These are phyloP conservation scores for Drosophila ironensis DNA, from an alignment of 1,140 invertebrate genomes.

Conservation along the genomic window DNA sequence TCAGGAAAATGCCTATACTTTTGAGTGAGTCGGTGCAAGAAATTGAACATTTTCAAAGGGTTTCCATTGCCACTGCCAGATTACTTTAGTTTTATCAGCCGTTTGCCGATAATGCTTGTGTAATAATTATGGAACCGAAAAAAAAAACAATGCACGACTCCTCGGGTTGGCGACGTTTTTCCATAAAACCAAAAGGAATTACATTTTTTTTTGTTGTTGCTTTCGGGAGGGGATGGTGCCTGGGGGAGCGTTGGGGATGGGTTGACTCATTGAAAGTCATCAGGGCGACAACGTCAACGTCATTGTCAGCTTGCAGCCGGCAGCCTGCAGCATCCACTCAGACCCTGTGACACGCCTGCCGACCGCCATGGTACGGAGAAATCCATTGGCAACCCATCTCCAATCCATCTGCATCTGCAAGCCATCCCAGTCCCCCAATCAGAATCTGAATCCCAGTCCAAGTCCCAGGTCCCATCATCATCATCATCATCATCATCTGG, in stretches of 20 bases:
- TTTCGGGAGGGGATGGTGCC: neutral
- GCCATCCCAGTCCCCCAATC: neutral
- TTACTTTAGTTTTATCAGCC: constrained; percentile 53
- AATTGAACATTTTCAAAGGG: neutral
- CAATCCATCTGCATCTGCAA: constrained; percentile 6
- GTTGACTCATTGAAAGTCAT: constrained; percentile 67
- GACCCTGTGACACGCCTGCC: neutral
- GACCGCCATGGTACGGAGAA: neutral
- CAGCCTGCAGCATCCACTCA: constrained; percentile 15
- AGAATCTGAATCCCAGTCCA: neutral
- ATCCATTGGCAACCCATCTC: constrained; percentile 32
- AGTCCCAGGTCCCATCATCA: constrained; percentile 7
- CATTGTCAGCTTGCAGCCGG: constrained; percentile 56
- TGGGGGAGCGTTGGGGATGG: neutral
- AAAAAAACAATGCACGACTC: constrained; percentile 3
- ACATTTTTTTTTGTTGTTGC: no score
- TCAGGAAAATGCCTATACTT: no score
- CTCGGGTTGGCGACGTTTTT: constrained; percentile 16
- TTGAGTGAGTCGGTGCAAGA: no score
- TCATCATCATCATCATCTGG: constrained; percentile 26
- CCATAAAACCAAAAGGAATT: neutral
- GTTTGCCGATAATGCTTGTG: constrained; percentile 36
- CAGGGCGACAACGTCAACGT: constrained; percentile 62
- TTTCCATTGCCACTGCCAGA: constrained; percentile 5
- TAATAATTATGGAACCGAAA: constrained; percentile 27